Percentiles rank a stretch among this genome's conserved stretches.
phyloP scores from a whole-genome alignment of 2,888 invertebrate genomes.

The Nysson spinosus region DNA sequence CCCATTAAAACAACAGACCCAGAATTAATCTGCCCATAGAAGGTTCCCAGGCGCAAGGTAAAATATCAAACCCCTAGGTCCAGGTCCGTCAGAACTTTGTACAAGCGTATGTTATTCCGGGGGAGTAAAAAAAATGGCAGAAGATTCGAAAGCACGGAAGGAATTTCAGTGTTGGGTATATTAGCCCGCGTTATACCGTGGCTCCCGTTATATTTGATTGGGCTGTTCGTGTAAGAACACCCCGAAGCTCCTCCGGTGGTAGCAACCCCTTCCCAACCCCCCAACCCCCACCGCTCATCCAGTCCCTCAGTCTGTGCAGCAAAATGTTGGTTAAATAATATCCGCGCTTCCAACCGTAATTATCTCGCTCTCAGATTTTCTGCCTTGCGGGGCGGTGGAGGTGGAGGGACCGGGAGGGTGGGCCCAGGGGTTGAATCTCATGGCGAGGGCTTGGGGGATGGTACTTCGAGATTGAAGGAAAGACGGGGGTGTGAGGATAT shows the following conservation, averaged over 20 bases:
- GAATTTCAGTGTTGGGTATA: constrained; percentile 50
- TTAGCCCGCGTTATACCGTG: constrained; percentile 60
- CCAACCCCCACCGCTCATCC: constrained; percentile 26
- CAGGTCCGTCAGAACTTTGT: constrained; percentile 37
- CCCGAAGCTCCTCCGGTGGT: constrained; percentile 51
- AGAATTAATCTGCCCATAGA: constrained; percentile 47
- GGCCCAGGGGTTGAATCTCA: constrained; percentile 17
- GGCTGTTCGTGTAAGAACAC: constrained; percentile 67
- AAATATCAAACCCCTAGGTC: constrained; percentile 49
- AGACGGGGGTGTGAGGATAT: constrained; percentile 39
- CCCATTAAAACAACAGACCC: constrained; percentile 37
- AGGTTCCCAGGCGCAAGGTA: constrained; percentile 50
- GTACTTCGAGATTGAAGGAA: constrained; percentile 61
- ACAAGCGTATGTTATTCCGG: constrained; percentile 51
- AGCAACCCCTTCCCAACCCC: constrained; percentile 14
- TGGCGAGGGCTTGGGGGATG: constrained; percentile 27
- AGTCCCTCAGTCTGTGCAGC: constrained; percentile 59
- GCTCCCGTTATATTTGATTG: constrained; percentile 72
- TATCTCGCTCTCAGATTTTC: constrained; percentile 75
- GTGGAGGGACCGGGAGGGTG: constrained; percentile 21
- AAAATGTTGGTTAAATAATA: constrained; percentile 75
- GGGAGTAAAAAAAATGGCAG: constrained; percentile 25
- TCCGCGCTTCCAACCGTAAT: constrained; percentile 74
- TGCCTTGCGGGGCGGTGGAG: constrained; percentile 60
- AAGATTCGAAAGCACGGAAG: constrained; percentile 57